A percentile compares a stretch with the other conserved stretches of the same genome.
phyloP scores from a whole-genome alignment of 1,140 invertebrate species.

The Streblospio benedicti region DNA sequence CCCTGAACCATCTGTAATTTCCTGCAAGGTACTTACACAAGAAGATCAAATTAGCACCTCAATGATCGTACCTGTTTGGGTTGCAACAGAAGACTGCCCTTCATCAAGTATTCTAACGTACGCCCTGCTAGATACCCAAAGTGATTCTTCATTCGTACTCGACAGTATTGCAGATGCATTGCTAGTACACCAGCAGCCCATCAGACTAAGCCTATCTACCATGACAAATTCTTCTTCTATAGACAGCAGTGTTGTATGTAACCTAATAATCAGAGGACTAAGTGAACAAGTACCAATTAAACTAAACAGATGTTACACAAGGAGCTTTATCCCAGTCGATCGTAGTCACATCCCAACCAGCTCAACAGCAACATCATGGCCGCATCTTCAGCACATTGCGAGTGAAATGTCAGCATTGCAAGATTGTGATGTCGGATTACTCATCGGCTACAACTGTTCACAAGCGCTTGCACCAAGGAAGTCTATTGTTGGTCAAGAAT shows the following conservation, averaged over 20 bases:
- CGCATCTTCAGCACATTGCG: neutral
- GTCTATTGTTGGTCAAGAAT: neutral
- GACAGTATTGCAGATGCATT: neutral
- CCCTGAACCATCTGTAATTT: too few relatives aligned
- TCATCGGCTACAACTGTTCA: conserved; percentile 9
- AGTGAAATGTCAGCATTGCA: neutral
- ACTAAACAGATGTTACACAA: neutral
- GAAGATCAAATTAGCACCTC: too few relatives aligned
- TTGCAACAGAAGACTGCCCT: neutral
- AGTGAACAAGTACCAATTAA: neutral
- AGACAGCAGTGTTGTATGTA: neutral
- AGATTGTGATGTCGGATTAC: conserved; percentile 4
- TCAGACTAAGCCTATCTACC: neutral
- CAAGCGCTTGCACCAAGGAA: conserved; percentile 3
- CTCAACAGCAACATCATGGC: neutral
- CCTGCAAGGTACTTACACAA: too few relatives aligned
- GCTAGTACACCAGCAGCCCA: neutral
- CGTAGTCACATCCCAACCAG: conserved; percentile 5
- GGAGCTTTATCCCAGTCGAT: neutral
- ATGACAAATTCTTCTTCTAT: neutral
- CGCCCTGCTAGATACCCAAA: neutral
- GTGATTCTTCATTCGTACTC: conserved; percentile 1
- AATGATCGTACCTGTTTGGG: conserved; percentile 7
- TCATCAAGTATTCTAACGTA: too few relatives aligned
- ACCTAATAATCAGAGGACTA: neutral